These are phyloP conservation scores for Epinephelus lanceolatus DNA, from an alignment of 2,113 vertebrate species.

Conservation along the genomic window DNA sequence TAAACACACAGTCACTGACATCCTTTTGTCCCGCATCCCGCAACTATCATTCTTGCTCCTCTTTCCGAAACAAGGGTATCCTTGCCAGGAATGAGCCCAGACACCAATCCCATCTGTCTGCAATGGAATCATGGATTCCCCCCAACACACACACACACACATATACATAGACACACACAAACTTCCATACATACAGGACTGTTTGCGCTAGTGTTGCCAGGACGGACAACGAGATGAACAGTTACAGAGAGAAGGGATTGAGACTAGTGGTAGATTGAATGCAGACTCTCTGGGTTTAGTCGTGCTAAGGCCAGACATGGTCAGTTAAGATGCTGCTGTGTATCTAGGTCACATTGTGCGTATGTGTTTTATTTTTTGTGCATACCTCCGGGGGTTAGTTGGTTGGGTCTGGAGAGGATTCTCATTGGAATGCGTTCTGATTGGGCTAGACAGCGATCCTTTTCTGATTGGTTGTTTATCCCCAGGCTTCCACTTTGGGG, in stretches of 20 bases:
- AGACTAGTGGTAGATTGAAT: constrained; percentile 52
- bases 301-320: constrained; percentile 29
- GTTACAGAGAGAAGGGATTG: constrained; percentile 12
- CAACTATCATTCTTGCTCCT: constrained; percentile 30
- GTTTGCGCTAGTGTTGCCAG: constrained; percentile 1
- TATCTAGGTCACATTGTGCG: constrained; percentile 56
- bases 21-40: constrained; percentile 31
- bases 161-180: neutral
- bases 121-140: constrained; percentile 28
- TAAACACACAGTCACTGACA: constrained; percentile 11
- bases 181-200: neutral
- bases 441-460: constrained; percentile 65
- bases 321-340: constrained; percentile 56
- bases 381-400: constrained; percentile 42
- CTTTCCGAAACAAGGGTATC: constrained; percentile 45
- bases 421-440: constrained; percentile 72
- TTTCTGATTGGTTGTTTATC: constrained; percentile 76
- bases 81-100: constrained; percentile 48
- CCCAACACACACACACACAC: neutral
- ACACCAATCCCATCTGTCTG: constrained; percentile 52
- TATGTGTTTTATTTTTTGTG: constrained; percentile 50
- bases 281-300: constrained; percentile 47
- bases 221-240: constrained; percentile 20
- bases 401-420: constrained; percentile 71
- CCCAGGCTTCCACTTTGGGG: constrained; percentile 55